Conservation (phyloP, 1,140 invertebrate genomes). For the Camponotus vicinus region DNA sequence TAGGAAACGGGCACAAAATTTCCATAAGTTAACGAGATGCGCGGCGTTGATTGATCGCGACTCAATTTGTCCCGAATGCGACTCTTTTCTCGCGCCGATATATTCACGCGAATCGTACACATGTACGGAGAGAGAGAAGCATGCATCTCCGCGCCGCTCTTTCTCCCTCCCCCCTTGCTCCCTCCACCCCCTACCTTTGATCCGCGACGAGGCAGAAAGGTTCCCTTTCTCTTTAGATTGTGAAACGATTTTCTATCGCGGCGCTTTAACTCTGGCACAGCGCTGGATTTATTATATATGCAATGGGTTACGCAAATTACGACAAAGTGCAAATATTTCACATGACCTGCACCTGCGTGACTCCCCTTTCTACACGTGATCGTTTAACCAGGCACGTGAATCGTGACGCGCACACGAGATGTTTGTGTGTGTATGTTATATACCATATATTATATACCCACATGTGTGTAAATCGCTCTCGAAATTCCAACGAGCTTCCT, state of each 20-base stretch:
- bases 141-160: conserved; percentile 63
- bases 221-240: conserved; percentile 83
- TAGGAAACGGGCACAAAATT: neutral
- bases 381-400: conserved; percentile 72
- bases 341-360: conserved; percentile 81
- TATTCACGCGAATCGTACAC: conserved; percentile 4
- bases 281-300: conserved; percentile 81
- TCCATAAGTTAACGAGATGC: neutral
- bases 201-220: conserved; percentile 67
- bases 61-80: conserved; percentile 26
- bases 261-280: conserved; percentile 71
- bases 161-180: conserved; percentile 18
- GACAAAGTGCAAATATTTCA: conserved; percentile 84
- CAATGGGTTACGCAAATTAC: conserved; percentile 82
- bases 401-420: conserved; percentile 43
- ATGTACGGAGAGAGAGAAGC: neutral
- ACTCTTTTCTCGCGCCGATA: neutral
- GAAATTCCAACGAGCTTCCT: conserved; percentile 43
- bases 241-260: conserved; percentile 79
- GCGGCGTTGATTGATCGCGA: neutral
- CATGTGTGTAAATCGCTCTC: neutral
- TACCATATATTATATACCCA: neutral
- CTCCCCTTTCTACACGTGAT: conserved; percentile 75
- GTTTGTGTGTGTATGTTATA: neutral
- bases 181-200: conserved; percentile 5